These are phyloP conservation scores for Sitta carolinensis DNA, from an alignment of 2,797 vertebrate species.

Conservation along the genomic window DNA sequence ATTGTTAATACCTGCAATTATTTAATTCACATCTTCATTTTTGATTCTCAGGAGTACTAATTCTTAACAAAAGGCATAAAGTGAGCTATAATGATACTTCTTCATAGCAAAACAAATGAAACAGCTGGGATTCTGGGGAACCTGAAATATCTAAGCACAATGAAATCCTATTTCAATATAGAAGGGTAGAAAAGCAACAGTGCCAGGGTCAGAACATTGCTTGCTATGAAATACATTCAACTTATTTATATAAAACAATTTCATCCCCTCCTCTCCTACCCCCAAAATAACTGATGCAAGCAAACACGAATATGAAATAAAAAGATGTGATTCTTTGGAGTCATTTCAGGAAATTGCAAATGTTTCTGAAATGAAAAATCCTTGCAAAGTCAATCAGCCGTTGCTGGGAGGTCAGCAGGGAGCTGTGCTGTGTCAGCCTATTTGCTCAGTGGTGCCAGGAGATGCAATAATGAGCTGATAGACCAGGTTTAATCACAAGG, in stretches of 20 bases:
- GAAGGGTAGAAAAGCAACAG: not conserved
- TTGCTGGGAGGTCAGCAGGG: slow-evolving; percentile 40
- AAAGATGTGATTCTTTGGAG: slow-evolving; percentile 41
- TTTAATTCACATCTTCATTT: not conserved
- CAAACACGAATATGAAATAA: slow-evolving; percentile 23
- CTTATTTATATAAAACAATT: slow-evolving; percentile 18
- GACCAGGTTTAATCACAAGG: slow-evolving; percentile 20
- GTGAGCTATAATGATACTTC: not conserved
- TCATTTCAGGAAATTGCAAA: slow-evolving; percentile 59
- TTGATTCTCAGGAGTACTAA: not conserved
- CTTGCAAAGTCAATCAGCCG: slow-evolving; percentile 41
- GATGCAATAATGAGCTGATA: slow-evolving; percentile 5
- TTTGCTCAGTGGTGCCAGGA: slow-evolving; percentile 23
- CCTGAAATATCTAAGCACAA: not conserved
- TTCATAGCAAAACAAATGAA: slow-evolving; percentile 4
- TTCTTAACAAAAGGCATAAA: not conserved
- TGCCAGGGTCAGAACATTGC: not conserved
- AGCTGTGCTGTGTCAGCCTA: slow-evolving; percentile 40
- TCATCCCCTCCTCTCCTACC: not conserved
- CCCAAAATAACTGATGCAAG: slow-evolving; percentile 26
- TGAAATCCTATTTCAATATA: not conserved
- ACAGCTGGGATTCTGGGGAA: not conserved
- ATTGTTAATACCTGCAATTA: not conserved
- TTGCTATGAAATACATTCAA: not conserved
- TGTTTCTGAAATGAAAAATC: slow-evolving; percentile 61